Base-by-base conservation (phyloP, 2,888 invertebrate species). In the Calliphora vomitoria region DNA sequence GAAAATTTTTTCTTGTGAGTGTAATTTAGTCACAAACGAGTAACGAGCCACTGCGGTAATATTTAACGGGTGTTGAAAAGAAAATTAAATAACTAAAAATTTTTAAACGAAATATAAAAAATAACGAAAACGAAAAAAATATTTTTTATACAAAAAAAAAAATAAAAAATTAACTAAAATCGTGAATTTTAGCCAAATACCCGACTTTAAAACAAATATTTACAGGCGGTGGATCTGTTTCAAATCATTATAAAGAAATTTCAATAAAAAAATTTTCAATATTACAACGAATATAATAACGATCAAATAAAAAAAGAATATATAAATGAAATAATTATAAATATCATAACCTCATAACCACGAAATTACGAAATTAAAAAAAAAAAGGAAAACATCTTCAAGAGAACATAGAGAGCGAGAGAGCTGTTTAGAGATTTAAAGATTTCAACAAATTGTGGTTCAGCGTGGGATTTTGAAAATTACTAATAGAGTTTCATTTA, bases 31-130 rank as follows among this genome's bases (percentile, higher is more conserved):
- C 93, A 93, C 92, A 93, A 92, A 92, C 93, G 93, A 94, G 93
- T 92, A 92, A 91, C 94, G 93, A 94, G 92, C 93, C 93, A 93
- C 93, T 93, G 94, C 92, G 91, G 90, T 91, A 92, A 92, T 89
- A 90, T 71, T 81, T 62, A 64, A 89, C 89, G 89, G 89, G 89
- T 88, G 87, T 86, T 82, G 18, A 68, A 72, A 62, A 41, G 31
- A 25, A 75, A 66, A 20, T 64, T 47, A 74, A 60, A 68, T 55
- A 76, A 62, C 58, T 71, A 47, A 72, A 68, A 31, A 20, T 13
- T 35, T 35, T 58, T 72, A 41, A 71, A 50, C 75, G 72, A 84
- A 78, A 82, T 75, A 74, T 60, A 79, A 69, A 74, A 87, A 60
- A 82, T 84, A 79, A 62, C 83, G 82, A 85, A 81, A 87, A 72